Evolutionary conservation across 2,888 invertebrate species (phyloP).

Genomic region (Notocelia uddmanniana): DNA sequence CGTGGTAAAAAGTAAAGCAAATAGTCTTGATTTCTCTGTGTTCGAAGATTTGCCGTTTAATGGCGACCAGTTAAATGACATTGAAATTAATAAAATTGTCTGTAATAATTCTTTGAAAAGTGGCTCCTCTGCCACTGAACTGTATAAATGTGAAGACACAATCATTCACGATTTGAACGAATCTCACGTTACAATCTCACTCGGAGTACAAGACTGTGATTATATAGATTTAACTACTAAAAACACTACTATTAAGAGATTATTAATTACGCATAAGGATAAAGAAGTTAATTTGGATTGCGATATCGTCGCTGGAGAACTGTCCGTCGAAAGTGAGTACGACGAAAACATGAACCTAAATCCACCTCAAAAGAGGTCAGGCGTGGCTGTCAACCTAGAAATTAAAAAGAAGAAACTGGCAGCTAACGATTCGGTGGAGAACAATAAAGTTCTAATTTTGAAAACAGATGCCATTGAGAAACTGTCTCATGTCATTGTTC

Average conservation of each 20-base stretch:
- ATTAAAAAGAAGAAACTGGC: constrained; percentile 75
- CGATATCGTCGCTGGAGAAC: constrained; percentile 63
- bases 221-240: constrained; percentile 65
- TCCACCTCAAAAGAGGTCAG: constrained; percentile 60
- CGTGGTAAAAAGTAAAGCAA: constrained; percentile 47
- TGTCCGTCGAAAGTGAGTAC: constrained; percentile 59
- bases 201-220: constrained; percentile 64
- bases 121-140: constrained; percentile 58
- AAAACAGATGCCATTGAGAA: constrained; percentile 79
- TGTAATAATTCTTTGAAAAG: constrained; percentile 52
- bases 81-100: constrained; percentile 46
- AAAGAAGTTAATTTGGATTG: constrained; percentile 65
- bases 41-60: constrained; percentile 55
- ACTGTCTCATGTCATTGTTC: constrained; percentile 78
- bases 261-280: constrained; percentile 58
- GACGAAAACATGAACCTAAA: constrained; percentile 62
- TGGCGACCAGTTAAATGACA: constrained; percentile 43
- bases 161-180: constrained; percentile 54
- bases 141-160: constrained; percentile 52
- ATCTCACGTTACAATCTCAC: constrained; percentile 62
- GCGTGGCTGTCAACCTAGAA: constrained; percentile 73
- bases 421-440: constrained; percentile 60
- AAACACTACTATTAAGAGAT: constrained; percentile 64
- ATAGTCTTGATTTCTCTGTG: constrained; percentile 60
- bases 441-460: constrained; percentile 81